These are phyloP conservation scores for Pyrocephalus nanus DNA, from an alignment of 2,797 vertebrate species.

Conservation along the genomic window DNA sequence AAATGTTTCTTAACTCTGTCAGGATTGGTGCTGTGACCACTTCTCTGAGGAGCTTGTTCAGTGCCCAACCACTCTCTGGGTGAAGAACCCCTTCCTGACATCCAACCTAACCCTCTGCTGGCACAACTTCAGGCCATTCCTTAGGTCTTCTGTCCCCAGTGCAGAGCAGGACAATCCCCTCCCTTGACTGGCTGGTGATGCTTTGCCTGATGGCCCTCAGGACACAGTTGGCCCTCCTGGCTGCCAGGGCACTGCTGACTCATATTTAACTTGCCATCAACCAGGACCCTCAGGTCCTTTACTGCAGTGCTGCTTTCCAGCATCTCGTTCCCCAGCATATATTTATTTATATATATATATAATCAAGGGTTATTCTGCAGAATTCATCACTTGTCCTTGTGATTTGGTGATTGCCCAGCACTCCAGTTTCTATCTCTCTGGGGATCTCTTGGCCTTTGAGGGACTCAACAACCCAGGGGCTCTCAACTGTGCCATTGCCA, in stretches of 20 bases:
- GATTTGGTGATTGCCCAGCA: not conserved
- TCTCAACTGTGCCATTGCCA: not conserved
- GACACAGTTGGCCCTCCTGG: not conserved
- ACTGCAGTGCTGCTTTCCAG: not conserved
- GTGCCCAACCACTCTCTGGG: not conserved
- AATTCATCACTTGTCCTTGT: not conserved
- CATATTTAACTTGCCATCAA: too few relatives aligned
- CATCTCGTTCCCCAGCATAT: not conserved
- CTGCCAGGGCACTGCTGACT: not conserved
- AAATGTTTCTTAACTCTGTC: not conserved
- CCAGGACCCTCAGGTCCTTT: not conserved
- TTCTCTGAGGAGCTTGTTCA: not conserved
- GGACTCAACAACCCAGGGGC: not conserved
- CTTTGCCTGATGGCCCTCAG: not conserved
- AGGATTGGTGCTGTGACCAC: not conserved
- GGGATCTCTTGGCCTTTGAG: too few relatives aligned
- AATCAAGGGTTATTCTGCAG: not conserved
- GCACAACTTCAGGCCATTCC: not conserved
- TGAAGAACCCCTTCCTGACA: too few relatives aligned
- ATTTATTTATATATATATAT: too few relatives aligned
- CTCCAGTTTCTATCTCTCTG: not conserved
- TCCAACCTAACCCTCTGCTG: not conserved
- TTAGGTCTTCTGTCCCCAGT: too few relatives aligned
- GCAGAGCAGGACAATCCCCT: not conserved
- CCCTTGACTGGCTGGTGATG: not conserved